Percentiles rank a stretch among this genome's conserved stretches.
Conservation (phyloP, 2,888 invertebrate genomes). For the Sthenelais limicola region DNA sequence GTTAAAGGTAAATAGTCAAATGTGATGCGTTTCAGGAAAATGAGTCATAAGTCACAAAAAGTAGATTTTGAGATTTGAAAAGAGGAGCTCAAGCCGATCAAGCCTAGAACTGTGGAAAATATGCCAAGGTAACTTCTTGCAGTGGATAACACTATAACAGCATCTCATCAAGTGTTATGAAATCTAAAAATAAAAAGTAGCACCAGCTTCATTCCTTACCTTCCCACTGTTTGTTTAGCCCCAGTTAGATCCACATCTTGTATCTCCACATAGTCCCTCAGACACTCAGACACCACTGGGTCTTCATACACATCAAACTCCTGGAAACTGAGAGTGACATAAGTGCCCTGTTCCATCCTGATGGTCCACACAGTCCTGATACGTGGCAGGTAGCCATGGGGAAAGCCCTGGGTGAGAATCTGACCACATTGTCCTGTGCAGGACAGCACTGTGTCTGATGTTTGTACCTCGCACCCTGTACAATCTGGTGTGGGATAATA, state of each 20-base stretch:
- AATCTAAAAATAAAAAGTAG: too few relatives aligned
- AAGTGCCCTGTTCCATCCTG: conserved; percentile 55
- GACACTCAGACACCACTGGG: conserved; percentile 14
- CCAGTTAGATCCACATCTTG: conserved; percentile 61
- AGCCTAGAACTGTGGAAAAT: too few relatives aligned
- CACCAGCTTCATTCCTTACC: too few relatives aligned
- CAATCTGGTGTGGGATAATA: too few relatives aligned
- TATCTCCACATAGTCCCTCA: conserved; percentile 43
- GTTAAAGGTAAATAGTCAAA: background rate
- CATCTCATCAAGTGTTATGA: too few relatives aligned
- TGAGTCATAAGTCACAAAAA: too few relatives aligned
- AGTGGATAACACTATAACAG: too few relatives aligned
- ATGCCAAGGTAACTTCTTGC: too few relatives aligned
- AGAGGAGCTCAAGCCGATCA: too few relatives aligned
- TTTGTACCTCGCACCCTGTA: conserved; percentile 18
- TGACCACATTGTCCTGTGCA: conserved; percentile 53
- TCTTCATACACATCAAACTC: conserved; percentile 57
- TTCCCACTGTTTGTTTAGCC: conserved; percentile 53
- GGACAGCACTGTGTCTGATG: background rate
- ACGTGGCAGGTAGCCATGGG: conserved; percentile 57
- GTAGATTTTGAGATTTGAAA: too few relatives aligned
- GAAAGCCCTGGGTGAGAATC: conserved; percentile 59
- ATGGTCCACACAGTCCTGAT: conserved; percentile 56
- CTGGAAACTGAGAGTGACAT: conserved; percentile 58
- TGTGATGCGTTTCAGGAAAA: too few relatives aligned